A percentile compares a stretch with the other conserved stretches of the same genome.
Evolutionary conservation across 2,113 vertebrate genomes (phyloP).

Genomic region (Gymnocephalus cernua): DNA sequence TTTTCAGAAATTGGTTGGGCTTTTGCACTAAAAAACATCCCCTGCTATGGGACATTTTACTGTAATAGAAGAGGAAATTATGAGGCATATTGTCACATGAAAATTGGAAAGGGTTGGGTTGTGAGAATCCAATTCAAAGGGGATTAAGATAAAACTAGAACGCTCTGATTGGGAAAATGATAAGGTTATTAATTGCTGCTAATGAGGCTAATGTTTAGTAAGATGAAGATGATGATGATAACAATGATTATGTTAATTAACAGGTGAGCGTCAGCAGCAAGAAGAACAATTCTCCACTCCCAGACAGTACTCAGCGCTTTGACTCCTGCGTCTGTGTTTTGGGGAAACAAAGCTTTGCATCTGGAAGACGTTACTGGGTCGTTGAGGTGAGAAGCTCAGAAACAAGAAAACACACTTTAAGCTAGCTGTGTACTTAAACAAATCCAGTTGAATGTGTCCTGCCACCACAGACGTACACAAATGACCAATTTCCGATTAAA

Average conservation of each 20-base stretch:
- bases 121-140: background rate
- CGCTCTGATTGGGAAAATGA: background rate
- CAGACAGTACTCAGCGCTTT: constrained; percentile 47
- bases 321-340: constrained; percentile 62
- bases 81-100: background rate
- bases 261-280: constrained; percentile 51
- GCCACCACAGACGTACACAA: background rate
- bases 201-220: background rate
- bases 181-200: too few relatives aligned
- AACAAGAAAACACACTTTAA: background rate
- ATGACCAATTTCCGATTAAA: too few relatives aligned
- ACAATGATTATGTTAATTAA: background rate
- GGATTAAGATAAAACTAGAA: background rate
- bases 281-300: background rate
- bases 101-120: too few relatives aligned
- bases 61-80: background rate
- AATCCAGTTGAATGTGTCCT: background rate
- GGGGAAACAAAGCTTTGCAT: constrained; percentile 58
- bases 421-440: background rate
- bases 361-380: constrained; percentile 68
- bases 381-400: constrained; percentile 44
- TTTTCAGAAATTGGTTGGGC: background rate
- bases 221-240: background rate
- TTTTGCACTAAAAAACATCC: background rate
- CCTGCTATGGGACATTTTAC: background rate